These are phyloP conservation scores for Cairina moschata DNA, from an alignment of 2,113 vertebrate genomes.

Conservation along the genomic window DNA sequence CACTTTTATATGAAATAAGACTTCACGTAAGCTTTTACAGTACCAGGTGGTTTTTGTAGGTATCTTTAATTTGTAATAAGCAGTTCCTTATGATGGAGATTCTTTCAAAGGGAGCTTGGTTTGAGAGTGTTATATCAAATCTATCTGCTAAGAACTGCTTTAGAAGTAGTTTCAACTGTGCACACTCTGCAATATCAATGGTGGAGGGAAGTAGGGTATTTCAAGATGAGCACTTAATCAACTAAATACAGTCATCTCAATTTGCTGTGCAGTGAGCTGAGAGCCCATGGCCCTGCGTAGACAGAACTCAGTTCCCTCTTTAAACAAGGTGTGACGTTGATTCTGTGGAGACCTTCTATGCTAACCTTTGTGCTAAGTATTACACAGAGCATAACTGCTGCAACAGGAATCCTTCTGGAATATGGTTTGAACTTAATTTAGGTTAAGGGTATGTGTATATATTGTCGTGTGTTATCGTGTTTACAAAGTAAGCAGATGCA, in stretches of 20 bases:
- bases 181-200: not conserved
- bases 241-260: not conserved
- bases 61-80: not conserved
- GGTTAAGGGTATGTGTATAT: not conserved
- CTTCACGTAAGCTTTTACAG: not conserved
- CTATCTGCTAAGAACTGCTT: not conserved
- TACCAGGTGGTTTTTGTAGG: not conserved
- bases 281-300: not conserved
- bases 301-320: accelerated
- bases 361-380: not conserved
- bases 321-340: not conserved
- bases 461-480: not conserved
- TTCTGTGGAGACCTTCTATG: not conserved
- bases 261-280: not conserved
- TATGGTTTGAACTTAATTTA: not conserved
- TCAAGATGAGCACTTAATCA: not conserved
- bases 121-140: not conserved
- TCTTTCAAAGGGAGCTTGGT: not conserved
- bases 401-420: not conserved
- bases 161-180: not conserved
- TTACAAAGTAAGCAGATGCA: not conserved
- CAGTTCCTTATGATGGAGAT: not conserved
- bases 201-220: not conserved
- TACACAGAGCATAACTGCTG: not conserved
- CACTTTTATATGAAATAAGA: not conserved